Percentiles rank a stretch among this genome's conserved stretches.
Evolutionary conservation across 2,113 vertebrate genomes (phyloP).

Genomic region (Sitta europaea): DNA sequence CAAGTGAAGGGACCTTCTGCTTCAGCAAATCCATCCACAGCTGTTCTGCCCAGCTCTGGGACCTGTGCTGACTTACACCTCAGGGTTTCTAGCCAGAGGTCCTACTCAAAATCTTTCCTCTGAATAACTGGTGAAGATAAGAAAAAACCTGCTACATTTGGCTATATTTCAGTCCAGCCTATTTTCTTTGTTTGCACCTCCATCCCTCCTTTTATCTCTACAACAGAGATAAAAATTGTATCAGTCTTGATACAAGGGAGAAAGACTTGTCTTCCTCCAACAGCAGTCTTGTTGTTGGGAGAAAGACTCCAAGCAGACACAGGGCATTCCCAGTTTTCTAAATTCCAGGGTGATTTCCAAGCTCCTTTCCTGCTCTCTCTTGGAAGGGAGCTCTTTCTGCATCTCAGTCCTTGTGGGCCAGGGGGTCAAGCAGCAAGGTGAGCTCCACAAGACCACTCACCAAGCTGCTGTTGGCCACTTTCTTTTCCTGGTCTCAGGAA

Average conservation of each 20-base stretch:
- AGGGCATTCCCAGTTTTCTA: background rate
- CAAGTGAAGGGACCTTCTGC: background rate
- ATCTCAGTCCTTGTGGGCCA: background rate
- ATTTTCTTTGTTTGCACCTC: background rate
- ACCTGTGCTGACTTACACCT: background rate
- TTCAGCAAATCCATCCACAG: background rate
- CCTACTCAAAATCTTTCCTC: background rate
- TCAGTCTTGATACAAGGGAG: no score
- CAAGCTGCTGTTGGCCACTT: background rate
- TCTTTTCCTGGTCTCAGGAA: background rate
- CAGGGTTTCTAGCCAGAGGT: background rate
- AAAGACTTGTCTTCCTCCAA: no score
- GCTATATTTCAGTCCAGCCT: rapidly evolving
- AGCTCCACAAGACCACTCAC: background rate
- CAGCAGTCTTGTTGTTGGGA: no score
- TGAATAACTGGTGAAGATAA: background rate
- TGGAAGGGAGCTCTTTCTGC: background rate
- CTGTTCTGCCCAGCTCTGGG: background rate
- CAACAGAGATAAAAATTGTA: no score
- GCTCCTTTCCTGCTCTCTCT: background rate
- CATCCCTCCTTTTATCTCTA: background rate
- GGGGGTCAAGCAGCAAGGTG: background rate
- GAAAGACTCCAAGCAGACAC: background rate
- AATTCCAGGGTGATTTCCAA: background rate
- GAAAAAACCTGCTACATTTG: background rate